Conservation (phyloP, 2,888 invertebrate species). For the Celastrina argiolus region DNA sequence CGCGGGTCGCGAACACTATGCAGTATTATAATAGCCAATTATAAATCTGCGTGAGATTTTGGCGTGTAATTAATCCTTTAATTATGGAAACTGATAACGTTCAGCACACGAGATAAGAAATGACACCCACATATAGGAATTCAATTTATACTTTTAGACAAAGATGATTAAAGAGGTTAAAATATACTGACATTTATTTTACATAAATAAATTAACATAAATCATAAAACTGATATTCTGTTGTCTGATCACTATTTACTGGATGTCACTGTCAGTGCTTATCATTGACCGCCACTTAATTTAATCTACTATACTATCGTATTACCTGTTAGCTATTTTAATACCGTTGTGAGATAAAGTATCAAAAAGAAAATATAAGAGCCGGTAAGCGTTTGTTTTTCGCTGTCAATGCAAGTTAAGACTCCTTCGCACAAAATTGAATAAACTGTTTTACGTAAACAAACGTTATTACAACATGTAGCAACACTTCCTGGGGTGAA, state of each 20-base stretch:
- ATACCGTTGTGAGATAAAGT: neutral
- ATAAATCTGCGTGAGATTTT: slow-evolving; percentile 27
- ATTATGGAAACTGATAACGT: neutral
- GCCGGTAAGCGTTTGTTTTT: slow-evolving; percentile 14
- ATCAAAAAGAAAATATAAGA: neutral
- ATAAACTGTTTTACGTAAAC: slow-evolving; percentile 22
- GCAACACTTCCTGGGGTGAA: slow-evolving; percentile 19
- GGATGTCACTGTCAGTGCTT: no score
- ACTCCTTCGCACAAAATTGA: slow-evolving; percentile 18
- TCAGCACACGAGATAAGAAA: neutral
- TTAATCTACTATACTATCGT: no score
- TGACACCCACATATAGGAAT: neutral
- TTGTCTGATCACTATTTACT: no score
- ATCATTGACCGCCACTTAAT: no score
- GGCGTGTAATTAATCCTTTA: neutral
- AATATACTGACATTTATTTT: no score
- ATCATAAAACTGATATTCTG: no score
- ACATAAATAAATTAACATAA: no score
- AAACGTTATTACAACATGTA: slow-evolving; percentile 20
- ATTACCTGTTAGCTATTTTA: no score
- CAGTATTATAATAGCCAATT: slow-evolving; percentile 38
- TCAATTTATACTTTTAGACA: no score
- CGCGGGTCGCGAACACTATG: slow-evolving; percentile 47
- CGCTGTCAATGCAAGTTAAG: slow-evolving; percentile 20
- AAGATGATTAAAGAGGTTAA: no score